A percentile compares a stretch with the other conserved stretches of the same genome.
Conservation (phyloP, 2,797 vertebrate species). For the Loris lydekkerianus region DNA sequence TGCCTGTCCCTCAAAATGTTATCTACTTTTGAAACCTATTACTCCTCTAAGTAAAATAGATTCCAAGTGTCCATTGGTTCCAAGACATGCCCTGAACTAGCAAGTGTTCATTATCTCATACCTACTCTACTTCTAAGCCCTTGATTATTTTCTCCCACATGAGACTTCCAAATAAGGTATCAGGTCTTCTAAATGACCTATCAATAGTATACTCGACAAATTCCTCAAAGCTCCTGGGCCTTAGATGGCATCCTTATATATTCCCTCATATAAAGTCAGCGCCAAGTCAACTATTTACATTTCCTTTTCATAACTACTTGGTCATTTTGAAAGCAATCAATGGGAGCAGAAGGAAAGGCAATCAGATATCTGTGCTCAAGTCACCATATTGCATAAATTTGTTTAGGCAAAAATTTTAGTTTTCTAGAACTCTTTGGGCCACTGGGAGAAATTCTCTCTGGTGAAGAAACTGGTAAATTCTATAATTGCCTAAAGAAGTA, state of each 20-base stretch:
- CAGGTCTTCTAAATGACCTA: background rate
- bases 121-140: background rate
- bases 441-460: conserved; percentile 33
- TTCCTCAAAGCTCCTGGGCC: background rate
- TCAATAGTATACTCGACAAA: background rate
- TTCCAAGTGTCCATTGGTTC: background rate
- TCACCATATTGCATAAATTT: background rate
- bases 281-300: background rate
- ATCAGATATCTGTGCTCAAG: background rate
- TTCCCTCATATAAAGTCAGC: background rate
- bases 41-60: background rate
- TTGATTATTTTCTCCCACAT: conserved; percentile 34
- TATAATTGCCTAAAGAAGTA: conserved; percentile 45
- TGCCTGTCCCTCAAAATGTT: background rate
- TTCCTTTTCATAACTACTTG: conserved; percentile 40
- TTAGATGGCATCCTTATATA: background rate
- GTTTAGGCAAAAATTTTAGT: conserved; percentile 43
- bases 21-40: conserved; percentile 26
- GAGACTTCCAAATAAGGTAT: conserved; percentile 24
- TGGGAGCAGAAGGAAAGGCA: background rate
- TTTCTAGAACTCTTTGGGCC: background rate
- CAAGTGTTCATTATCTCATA: background rate
- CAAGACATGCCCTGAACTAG: background rate
- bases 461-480: conserved; percentile 24
- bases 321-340: background rate